Evolutionary conservation across 1,140 invertebrate genomes (phyloP).

Genomic region (Neodiprion lecontei): DNA sequence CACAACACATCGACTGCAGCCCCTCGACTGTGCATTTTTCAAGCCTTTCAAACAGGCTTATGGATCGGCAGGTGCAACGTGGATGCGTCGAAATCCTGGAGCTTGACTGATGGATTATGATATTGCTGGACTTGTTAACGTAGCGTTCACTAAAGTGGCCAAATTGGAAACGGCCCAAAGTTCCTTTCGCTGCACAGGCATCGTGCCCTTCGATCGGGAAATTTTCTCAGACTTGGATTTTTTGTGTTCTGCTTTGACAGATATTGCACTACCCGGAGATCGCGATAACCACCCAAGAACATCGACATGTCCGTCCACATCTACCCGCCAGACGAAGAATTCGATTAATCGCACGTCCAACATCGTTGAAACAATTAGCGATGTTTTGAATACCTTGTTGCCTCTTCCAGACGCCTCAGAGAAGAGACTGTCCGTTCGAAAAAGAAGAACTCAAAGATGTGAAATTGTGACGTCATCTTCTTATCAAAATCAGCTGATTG

Average conservation of each 20-base stretch:
- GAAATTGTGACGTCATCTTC: constrained; percentile 19
- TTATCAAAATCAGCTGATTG: constrained; percentile 13
- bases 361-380: too few species aligned
- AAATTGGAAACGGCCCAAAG: constrained; percentile 40
- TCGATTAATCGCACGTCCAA: background rate
- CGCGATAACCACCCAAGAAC: background rate
- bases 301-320: background rate
- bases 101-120: constrained; percentile 21
- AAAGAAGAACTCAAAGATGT: constrained; percentile 13
- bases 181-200: constrained; percentile 47
- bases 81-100: constrained; percentile 45
- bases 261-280: background rate
- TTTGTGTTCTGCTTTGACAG: background rate
- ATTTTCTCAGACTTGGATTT: constrained; percentile 28
- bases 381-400: background rate
- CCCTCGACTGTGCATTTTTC: constrained; percentile 48
- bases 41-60: constrained; percentile 52
- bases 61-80: constrained; percentile 43
- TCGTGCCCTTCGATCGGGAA: constrained; percentile 39
- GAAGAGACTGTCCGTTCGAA: background rate
- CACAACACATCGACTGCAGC: constrained; percentile 49
- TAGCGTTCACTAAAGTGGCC: constrained; percentile 45
- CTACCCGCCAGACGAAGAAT: background rate
- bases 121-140: constrained; percentile 39
- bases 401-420: background rate